Percentiles rank a stretch among this genome's conserved stretches.
Evolutionary conservation across 53 echinoderm and acorn worm species (phyloP).

Genomic region (Luidia sarsii): DNA sequence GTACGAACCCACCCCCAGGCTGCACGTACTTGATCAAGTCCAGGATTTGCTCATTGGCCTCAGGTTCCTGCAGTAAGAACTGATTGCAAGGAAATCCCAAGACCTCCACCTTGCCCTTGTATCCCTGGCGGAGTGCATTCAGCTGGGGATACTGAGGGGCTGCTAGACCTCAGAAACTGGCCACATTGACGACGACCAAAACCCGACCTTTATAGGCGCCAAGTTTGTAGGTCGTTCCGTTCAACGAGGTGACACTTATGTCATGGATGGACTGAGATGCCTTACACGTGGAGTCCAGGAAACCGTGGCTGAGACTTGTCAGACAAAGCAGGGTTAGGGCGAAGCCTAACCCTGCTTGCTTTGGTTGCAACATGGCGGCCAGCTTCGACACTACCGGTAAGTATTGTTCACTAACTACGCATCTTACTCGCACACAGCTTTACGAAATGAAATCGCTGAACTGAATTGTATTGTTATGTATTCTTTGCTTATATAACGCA

Average conservation of each 20-base stretch:
- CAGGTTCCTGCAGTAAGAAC: slow-evolving; percentile 50
- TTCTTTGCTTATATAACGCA: too few species aligned
- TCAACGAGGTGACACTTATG: background rate
- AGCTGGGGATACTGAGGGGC: slow-evolving; percentile 25
- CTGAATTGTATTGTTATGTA: too few species aligned
- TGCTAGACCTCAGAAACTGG: slow-evolving; percentile 46
- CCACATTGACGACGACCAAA: slow-evolving; percentile 40
- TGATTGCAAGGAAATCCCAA: slow-evolving; percentile 49
- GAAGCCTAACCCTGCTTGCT: background rate
- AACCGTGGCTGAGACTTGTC: background rate
- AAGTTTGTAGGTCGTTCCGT: slow-evolving; percentile 5
- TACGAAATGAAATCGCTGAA: too few species aligned
- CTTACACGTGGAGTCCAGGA: slow-evolving; percentile 16
- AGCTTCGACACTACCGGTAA: too few species aligned
- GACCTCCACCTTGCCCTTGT: slow-evolving; percentile 18
- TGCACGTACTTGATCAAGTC: slow-evolving; percentile 37
- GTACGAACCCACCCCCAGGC: slow-evolving; percentile 18
- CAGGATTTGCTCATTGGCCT: slow-evolving; percentile 11
- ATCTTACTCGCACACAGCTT: too few species aligned
- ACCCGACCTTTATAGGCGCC: slow-evolving; percentile 6
- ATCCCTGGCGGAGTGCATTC: slow-evolving; percentile 50
- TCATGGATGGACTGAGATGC: slow-evolving; percentile 4
- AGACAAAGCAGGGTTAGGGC: background rate
- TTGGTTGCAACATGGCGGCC: background rate
- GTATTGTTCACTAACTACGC: too few species aligned